phyloP scores from a whole-genome alignment of 2,888 invertebrate species.

The Endomychus coccineus region DNA sequence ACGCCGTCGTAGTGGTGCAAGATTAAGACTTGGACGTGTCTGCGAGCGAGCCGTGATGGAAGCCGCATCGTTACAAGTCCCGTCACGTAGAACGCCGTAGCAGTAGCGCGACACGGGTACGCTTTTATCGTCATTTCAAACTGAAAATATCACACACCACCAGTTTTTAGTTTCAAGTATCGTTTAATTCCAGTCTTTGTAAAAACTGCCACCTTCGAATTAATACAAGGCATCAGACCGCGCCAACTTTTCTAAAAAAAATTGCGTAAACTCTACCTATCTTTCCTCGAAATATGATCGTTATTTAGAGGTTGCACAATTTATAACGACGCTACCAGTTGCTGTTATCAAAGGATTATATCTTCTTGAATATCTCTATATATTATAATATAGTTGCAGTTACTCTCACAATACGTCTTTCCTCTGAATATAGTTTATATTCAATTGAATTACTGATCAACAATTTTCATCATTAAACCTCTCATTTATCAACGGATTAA shows the following conservation, averaged over 20 bases:
- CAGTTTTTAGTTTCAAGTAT: constrained; percentile 37
- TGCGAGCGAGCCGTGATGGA: constrained; percentile 31
- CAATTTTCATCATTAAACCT: no score
- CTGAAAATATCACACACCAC: constrained; percentile 41
- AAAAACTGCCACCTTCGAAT: constrained; percentile 22
- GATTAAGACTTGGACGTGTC: constrained; percentile 41
- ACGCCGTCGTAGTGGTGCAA: constrained; percentile 35
- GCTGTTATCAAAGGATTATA: no score
- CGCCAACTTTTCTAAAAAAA: constrained; percentile 11
- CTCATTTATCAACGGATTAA: no score
- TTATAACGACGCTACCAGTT: no score
- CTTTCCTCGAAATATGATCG: no score
- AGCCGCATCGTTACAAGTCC: constrained; percentile 30
- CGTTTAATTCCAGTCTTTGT: constrained; percentile 25
- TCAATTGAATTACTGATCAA: no score
- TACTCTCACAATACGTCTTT: no score
- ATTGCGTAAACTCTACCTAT: constrained; percentile 8
- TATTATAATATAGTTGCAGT: no score
- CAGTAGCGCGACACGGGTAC: constrained; percentile 40
- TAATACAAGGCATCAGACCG: constrained; percentile 17
- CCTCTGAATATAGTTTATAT: no score
- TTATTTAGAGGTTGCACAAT: no score
- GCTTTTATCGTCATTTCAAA: constrained; percentile 42
- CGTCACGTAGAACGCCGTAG: constrained; percentile 36
- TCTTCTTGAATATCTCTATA: no score